Base-by-base conservation (phyloP, 2,113 vertebrate genomes). In the Hemiscyllium ocellatum region DNA sequence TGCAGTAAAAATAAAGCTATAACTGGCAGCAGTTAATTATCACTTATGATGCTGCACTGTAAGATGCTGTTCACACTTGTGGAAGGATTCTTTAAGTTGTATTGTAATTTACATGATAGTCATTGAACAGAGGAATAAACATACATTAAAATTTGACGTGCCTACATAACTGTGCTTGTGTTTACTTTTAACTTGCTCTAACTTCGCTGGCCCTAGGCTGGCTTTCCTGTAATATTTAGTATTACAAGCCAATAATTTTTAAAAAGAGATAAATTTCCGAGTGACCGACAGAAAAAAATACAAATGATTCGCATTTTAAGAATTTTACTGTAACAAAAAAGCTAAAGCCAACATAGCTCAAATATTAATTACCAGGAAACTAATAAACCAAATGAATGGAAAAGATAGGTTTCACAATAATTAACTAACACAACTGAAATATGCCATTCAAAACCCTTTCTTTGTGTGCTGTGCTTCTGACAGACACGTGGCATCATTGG, bases 11-110 rank as follows among this genome's bases (percentile, higher is more conserved):
- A 95, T 95, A 95, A 95, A 95, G 72, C 66, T 69, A 68, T 24
- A 70, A 94, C 94, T 76, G 94, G 22, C 72, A 68, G 94, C 69
- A 95, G 69, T 95, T 95, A 95, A 95, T 95, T 95, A 95, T 72
- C 94, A 95, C 94, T 72, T 95, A 95, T 24, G 47, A 72, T 42
- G 42, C 94, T 72, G 94, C 8, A 47, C 42, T 52, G 50, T 26
- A 95, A 42, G 47, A 95, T 72, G 94, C 8, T 95, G 24, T 95
- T 95, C 94, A 76, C 94, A 95, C 94, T 72, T 69, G 13, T 70
- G 22, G 69, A 95, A 95, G 68, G 47, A 33, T 52, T 72, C 42
- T 72, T 70, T 72, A 42, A 72, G 50, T 72, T 95, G 69, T 95
- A 50, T 72, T 95, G 69, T 72, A 95, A 33, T 95, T 95, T 95